Conservation (phyloP, 2,888 invertebrate genomes). For the Cataglyphis livida region DNA sequence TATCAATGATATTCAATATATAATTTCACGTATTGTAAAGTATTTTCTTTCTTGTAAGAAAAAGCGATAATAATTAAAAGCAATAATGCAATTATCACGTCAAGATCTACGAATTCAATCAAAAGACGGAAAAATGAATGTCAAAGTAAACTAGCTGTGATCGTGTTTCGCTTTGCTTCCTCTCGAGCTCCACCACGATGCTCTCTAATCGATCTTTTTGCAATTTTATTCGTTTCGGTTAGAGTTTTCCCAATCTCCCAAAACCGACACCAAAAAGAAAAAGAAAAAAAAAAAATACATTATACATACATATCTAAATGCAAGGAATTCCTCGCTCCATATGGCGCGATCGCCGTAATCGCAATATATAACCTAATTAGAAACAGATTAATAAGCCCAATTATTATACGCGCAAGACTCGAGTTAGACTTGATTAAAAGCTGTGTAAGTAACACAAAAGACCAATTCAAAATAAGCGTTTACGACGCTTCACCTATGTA, state of each 20-base stretch:
- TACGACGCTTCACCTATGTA: conserved; percentile 62
- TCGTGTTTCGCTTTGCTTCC: conserved; percentile 58
- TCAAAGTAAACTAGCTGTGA: conserved; percentile 28
- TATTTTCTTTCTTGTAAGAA: background rate
- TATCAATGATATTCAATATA: background rate
- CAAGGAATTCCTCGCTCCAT: conserved; percentile 50
- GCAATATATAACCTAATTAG: conserved; percentile 69
- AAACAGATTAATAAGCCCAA: conserved; percentile 73
- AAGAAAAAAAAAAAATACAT: conserved; percentile 55
- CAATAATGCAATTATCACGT: conserved; percentile 1
- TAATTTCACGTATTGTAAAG: background rate
- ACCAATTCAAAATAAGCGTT: conserved; percentile 61
- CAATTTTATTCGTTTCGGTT: conserved; percentile 74
- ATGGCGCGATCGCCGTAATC: conserved; percentile 48
- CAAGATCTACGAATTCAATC: background rate
- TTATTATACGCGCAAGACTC: conserved; percentile 68
- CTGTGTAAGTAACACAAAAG: conserved; percentile 68
- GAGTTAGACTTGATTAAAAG: conserved; percentile 74
- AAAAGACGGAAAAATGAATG: conserved; percentile 2
- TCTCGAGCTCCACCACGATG: conserved; percentile 42
- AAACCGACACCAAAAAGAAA: conserved; percentile 77
- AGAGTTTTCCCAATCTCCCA: conserved; percentile 77
- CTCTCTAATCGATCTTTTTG: conserved; percentile 44
- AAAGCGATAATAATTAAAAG: conserved; percentile 24
- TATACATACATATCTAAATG: conserved; percentile 48